phyloP scores from a whole-genome alignment of 92 coral and sea anemone genomes.

The Heteractis magnifica region DNA sequence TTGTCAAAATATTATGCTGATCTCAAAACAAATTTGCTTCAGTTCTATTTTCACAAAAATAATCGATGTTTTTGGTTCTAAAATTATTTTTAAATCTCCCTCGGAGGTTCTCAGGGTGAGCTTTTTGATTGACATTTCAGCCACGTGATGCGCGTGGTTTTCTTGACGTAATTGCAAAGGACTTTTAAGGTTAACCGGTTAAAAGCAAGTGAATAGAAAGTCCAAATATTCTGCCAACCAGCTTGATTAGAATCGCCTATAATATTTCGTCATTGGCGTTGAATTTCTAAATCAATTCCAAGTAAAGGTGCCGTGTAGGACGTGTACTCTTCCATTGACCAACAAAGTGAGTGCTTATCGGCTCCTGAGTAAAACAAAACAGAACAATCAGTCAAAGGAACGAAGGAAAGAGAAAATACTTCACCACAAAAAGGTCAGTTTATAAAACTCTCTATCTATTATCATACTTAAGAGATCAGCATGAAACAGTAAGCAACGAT shows the following conservation, averaged over 20 bases:
- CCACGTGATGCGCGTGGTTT: neutral
- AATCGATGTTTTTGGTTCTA: neutral
- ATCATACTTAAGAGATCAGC: too few relatives aligned
- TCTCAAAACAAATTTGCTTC: neutral
- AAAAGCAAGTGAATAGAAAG: neutral
- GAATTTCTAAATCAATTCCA: neutral
- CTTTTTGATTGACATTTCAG: neutral
- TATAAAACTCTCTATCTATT: too few relatives aligned
- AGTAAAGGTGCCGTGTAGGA: neutral
- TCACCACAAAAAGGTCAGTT: too few relatives aligned
- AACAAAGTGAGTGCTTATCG: neutral
- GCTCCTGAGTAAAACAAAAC: neutral
- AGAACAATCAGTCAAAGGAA: neutral
- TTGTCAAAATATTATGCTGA: neutral
- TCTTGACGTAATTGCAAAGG: neutral
- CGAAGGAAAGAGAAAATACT: neutral
- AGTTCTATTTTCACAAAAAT: neutral
- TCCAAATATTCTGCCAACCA: slow-evolving; percentile 4
- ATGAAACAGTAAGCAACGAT: too few relatives aligned
- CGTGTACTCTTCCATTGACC: neutral
- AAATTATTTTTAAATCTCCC: neutral
- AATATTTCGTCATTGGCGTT: neutral
- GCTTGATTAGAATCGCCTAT: neutral
- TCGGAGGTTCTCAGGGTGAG: neutral
- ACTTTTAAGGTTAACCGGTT: slow-evolving; percentile 3